Evolutionary conservation across 1,140 invertebrate species (phyloP).

Genomic region (Ips nitidus): DNA sequence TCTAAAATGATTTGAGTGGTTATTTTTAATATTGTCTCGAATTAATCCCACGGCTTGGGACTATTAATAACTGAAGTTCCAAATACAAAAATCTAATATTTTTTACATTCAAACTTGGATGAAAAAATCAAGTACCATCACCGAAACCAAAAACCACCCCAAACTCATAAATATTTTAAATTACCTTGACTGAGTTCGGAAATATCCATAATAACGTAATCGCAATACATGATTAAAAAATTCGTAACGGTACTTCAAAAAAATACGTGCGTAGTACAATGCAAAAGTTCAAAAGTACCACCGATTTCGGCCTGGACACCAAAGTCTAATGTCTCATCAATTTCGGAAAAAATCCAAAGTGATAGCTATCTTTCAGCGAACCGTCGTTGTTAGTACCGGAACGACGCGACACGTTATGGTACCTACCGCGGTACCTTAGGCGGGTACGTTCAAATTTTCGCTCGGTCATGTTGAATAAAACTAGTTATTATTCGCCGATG

Average conservation of each 20-base stretch:
- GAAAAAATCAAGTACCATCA: not conserved
- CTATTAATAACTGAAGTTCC: too few species aligned
- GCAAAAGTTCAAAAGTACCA: constrained; percentile 35
- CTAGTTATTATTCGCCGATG: constrained; percentile 34
- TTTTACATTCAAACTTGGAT: too few species aligned
- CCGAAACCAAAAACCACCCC: not conserved
- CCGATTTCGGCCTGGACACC: constrained; percentile 23
- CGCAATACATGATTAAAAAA: constrained; percentile 36
- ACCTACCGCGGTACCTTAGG: constrained; percentile 26
- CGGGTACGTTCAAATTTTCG: constrained; percentile 22
- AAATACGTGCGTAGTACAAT: constrained; percentile 3
- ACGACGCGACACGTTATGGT: constrained; percentile 28
- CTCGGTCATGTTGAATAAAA: constrained; percentile 34
- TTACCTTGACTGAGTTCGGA: constrained; percentile 40
- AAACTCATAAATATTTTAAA: not conserved
- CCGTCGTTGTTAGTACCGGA: constrained; percentile 27
- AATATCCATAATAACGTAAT: constrained; percentile 41
- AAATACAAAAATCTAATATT: too few species aligned
- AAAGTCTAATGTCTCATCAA: constrained; percentile 34
- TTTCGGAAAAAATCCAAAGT: constrained; percentile 25
- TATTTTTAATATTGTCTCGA: too few species aligned
- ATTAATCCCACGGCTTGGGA: too few species aligned
- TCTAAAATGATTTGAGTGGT: too few species aligned
- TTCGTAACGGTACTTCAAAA: not conserved
- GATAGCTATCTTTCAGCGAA: constrained; percentile 9